Base-by-base conservation (phyloP, 2,888 invertebrate genomes). In the Melinopterus prodromus region DNA sequence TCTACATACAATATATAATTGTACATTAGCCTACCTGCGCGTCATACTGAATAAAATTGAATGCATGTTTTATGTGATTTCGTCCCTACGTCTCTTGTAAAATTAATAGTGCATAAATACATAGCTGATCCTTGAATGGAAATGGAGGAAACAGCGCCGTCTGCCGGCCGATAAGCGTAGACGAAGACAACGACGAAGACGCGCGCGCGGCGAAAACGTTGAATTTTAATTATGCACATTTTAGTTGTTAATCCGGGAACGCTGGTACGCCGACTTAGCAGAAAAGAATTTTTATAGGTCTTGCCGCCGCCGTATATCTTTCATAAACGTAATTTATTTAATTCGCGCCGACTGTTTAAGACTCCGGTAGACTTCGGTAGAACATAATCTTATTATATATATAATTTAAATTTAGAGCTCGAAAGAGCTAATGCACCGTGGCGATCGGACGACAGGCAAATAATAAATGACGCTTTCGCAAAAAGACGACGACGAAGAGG, bases 1-100 rank as follows among this genome's bases (percentile, higher is more conserved):
- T 80, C 79, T 80, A 75, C 79, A 80, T 80, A 80, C 79, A 80
- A 80, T 80, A 77, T 77, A 77, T 80, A 80, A 80, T 80, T 80
- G 79, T 38, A 77, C 70, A 74, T 77, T 80, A 77, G 16, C 77
- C 78, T 16, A 37, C 12, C 71, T 26, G 69, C 16, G 77, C 38
- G 69, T 26, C 16, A 15, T 38, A 70, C 70, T 71, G 71, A 70
- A 80, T 36, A 36, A 53, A 53, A 53, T 53, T 53, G 53, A 53
- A 53, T 53, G 53, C 53, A 53, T 53, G 53, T 53, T 37, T 70
- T 37, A 80, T 80, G 79, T 77, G 77, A 74, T 77, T 74, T 72
- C 69, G 70, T 77, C 69, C 77, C 72, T 70, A 74, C 77, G 75
- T 37, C 77, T 76, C 74, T 80, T 74, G 79, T 80, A 36, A 75